phyloP scores from a whole-genome alignment of 2,888 invertebrate species.

The Phengaris arion region DNA sequence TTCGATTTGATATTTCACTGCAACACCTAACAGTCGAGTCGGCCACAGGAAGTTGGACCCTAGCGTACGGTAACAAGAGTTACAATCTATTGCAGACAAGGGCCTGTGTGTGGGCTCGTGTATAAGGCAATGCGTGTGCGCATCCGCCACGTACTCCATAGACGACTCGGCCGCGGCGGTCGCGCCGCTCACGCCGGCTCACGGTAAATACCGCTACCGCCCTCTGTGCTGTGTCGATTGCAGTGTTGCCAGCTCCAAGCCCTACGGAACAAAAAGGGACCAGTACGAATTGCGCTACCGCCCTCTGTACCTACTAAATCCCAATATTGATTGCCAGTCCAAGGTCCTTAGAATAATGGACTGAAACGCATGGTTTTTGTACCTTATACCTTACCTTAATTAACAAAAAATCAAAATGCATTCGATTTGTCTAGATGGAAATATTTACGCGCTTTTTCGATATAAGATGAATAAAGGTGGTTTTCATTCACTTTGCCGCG shows the following conservation, averaged over 20 bases:
- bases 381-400: too few species aligned
- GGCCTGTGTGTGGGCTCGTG: constrained; percentile 74
- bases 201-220: constrained; percentile 52
- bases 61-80: constrained; percentile 48
- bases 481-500: too few species aligned
- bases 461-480: too few species aligned
- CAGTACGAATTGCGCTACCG: too few species aligned
- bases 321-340: too few species aligned
- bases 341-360: too few species aligned
- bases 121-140: constrained; percentile 74
- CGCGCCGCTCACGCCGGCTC: constrained; percentile 51
- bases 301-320: too few species aligned
- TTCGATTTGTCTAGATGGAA: too few species aligned
- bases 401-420: too few species aligned
- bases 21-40: not conserved
- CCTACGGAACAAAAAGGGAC: too few species aligned
- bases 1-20: not conserved
- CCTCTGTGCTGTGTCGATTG: not conserved
- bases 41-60: not conserved
- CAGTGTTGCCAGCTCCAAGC: not conserved
- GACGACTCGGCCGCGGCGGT: constrained; percentile 64
- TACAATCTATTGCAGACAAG: constrained; percentile 65
- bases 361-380: too few species aligned
- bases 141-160: constrained; percentile 61
- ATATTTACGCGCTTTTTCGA: too few species aligned